phyloP scores from a whole-genome alignment of 2,888 invertebrate genomes.

The Phorcus lineatus region DNA sequence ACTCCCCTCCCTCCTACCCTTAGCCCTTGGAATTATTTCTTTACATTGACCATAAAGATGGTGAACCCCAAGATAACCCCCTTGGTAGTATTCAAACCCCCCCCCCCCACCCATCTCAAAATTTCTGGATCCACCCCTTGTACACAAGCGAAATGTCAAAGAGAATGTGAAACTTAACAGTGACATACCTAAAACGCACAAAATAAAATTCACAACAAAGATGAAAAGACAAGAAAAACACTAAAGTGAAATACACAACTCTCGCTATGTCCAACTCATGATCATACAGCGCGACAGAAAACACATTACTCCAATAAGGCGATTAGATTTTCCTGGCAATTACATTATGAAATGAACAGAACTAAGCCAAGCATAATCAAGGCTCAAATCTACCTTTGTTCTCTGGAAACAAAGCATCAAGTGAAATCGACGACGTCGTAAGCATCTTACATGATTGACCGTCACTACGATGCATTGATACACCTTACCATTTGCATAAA shows the following conservation, averaged over 20 bases:
- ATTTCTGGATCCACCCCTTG: too few species aligned
- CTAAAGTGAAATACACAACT: too few species aligned
- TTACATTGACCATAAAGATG: too few species aligned
- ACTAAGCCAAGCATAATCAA: neutral
- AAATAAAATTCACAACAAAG: neutral
- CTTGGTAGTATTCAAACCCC: too few species aligned
- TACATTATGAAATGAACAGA: neutral
- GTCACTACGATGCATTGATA: neutral
- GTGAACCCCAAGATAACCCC: too few species aligned
- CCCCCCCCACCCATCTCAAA: too few species aligned
- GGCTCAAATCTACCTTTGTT: constrained; percentile 8
- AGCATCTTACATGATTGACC: constrained; percentile 17
- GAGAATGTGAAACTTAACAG: too few species aligned
- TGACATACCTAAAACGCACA: neutral
- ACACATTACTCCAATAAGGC: neutral
- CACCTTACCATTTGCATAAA: constrained; percentile 14
- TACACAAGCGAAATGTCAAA: too few species aligned
- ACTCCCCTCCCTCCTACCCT: too few species aligned
- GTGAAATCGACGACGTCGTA: neutral
- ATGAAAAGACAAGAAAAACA: neutral
- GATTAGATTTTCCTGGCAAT: neutral
- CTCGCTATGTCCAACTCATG: too few species aligned
- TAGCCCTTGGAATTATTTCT: too few species aligned
- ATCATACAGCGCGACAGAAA: neutral
- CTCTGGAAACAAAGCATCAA: constrained; percentile 1